Percentiles rank a stretch among this genome's conserved stretches.
Conservation (phyloP, 2,888 invertebrate genomes). For the Plemyria rubiginata region DNA sequence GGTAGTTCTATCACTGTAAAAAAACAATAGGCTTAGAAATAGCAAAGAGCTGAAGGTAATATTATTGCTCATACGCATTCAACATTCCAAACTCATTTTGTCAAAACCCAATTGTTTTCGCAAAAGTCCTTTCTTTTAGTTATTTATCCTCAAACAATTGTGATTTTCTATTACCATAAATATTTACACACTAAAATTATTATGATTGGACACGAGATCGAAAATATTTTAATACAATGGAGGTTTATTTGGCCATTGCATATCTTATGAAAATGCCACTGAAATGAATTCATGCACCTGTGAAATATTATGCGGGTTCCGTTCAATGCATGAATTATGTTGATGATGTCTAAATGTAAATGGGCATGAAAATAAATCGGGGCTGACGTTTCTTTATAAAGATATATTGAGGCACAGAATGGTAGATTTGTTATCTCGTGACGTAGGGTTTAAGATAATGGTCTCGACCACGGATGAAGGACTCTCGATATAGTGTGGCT, state of each 20-base stretch:
- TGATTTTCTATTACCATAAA: conserved; percentile 18
- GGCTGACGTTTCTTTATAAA: conserved; percentile 34
- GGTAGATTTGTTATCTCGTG: conserved; percentile 7
- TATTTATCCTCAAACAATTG: conserved; percentile 4
- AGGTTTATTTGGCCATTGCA: conserved; percentile 21
- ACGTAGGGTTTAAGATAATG: not conserved
- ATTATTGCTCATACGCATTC: not conserved
- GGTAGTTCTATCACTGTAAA: too few species aligned
- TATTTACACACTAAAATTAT: conserved; percentile 30
- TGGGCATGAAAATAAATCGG: conserved; percentile 32
- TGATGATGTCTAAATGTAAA: conserved; percentile 37
- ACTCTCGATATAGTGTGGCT: too few species aligned
- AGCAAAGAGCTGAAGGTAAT: too few species aligned
- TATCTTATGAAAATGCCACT: conserved; percentile 36
- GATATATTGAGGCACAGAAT: conserved; percentile 21
- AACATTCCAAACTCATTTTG: not conserved
- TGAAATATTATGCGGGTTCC: conserved; percentile 35
- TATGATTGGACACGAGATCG: conserved; percentile 20
- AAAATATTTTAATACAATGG: conserved; percentile 37
- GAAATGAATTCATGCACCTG: conserved; percentile 40
- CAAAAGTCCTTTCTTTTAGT: not conserved
- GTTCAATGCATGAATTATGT: conserved; percentile 37
- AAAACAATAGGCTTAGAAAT: too few species aligned
- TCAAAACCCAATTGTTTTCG: not conserved
- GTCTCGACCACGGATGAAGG: not conserved